Conservation (phyloP, 2,888 invertebrate genomes). For the Apodemia zela region DNA sequence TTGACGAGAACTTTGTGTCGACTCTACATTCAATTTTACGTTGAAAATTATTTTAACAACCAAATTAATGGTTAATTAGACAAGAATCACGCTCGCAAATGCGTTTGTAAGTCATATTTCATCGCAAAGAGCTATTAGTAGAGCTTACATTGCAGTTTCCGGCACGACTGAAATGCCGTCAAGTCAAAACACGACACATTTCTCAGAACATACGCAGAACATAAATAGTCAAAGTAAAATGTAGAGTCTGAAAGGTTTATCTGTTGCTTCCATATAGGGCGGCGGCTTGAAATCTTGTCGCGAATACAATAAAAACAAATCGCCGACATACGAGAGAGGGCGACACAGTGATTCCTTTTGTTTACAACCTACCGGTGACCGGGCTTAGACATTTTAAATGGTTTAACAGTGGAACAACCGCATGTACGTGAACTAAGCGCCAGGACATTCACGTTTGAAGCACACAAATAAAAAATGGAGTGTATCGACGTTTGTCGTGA, state of each 20-base stretch:
- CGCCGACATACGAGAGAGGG: slow-evolving; percentile 28
- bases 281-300: slow-evolving; percentile 37
- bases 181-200: slow-evolving; percentile 15
- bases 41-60: background rate
- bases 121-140: slow-evolving; percentile 1
- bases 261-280: slow-evolving; percentile 38
- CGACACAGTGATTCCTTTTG: slow-evolving; percentile 39
- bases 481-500: slow-evolving; percentile 55
- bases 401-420: slow-evolving; percentile 17
- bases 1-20: no score
- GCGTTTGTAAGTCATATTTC: slow-evolving; percentile 14
- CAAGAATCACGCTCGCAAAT: background rate
- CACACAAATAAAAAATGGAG: slow-evolving; percentile 39
- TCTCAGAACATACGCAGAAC: slow-evolving; percentile 5
- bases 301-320: slow-evolving; percentile 29
- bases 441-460: slow-evolving; percentile 34
- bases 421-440: slow-evolving; percentile 19
- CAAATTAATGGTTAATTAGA: background rate
- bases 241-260: slow-evolving; percentile 24
- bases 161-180: slow-evolving; percentile 6
- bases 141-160: slow-evolving; percentile 10
- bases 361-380: slow-evolving; percentile 32
- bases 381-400: slow-evolving; percentile 4
- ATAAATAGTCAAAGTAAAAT: slow-evolving; percentile 14
- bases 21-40: background rate